Evolutionary conservation across 2,113 vertebrate species (phyloP).

Genomic region (Equus quagga): DNA sequence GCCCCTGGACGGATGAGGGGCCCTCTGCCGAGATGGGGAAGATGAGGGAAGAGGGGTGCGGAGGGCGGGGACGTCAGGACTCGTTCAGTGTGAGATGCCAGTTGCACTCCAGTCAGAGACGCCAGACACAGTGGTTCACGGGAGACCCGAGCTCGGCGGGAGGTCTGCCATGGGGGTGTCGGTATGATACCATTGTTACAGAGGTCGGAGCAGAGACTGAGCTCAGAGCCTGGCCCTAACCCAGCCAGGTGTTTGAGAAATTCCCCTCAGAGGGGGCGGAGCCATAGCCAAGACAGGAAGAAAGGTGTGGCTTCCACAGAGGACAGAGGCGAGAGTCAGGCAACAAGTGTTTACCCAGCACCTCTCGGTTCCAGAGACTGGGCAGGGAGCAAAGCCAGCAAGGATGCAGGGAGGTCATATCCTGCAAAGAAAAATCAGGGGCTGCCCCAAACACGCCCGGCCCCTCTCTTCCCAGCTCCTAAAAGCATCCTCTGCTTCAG

Average conservation of each 20-base stretch:
- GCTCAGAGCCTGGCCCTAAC: neutral
- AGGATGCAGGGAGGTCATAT: neutral
- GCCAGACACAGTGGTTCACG: neutral
- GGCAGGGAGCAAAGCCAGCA: neutral
- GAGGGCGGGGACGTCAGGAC: no score
- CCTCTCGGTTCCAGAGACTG: neutral
- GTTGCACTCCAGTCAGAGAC: neutral
- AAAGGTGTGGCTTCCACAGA: neutral
- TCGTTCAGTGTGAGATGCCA: neutral
- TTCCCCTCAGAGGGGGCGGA: neutral
- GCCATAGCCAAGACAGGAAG: neutral
- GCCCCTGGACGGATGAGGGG: neutral
- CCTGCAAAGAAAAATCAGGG: neutral
- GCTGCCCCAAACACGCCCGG: neutral
- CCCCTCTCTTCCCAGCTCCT: neutral
- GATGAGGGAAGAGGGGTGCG: neutral
- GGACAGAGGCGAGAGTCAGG: neutral
- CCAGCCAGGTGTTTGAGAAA: neutral
- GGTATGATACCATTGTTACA: neutral
- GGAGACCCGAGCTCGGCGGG: neutral
- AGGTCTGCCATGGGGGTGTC: neutral
- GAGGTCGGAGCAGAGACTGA: neutral
- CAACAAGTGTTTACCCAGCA: neutral
- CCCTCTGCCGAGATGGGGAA: neutral
- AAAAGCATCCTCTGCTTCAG: neutral